Evolutionary conservation across 2,888 invertebrate genomes (phyloP).

Genomic region (Crocallis elinguaria): DNA sequence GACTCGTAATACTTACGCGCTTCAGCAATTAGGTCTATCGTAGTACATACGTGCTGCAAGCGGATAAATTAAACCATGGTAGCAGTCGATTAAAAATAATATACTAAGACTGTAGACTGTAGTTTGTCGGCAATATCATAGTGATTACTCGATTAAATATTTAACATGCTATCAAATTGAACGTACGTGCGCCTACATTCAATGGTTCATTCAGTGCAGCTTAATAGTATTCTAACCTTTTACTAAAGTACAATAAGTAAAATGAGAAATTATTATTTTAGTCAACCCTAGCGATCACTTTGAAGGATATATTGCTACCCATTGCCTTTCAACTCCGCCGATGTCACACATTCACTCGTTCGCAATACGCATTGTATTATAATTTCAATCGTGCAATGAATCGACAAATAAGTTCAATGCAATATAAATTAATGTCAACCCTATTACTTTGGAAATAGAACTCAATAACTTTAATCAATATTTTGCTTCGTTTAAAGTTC

Average conservation of each 20-base stretch:
- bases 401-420: slow-evolving; percentile 58
- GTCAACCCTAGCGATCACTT: slow-evolving; percentile 54
- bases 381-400: slow-evolving; percentile 72
- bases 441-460: slow-evolving; percentile 37
- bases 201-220: not conserved
- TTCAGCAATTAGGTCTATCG: too few relatives aligned
- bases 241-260: not conserved
- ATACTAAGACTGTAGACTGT: too few relatives aligned
- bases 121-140: too few relatives aligned
- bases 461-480: slow-evolving; percentile 32
- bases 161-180: too few relatives aligned
- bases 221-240: not conserved
- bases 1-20: too few relatives aligned
- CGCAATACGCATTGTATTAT: slow-evolving; percentile 76
- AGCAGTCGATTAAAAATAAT: too few relatives aligned
- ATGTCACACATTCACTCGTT: slow-evolving; percentile 70
- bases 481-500: not conserved
- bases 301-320: slow-evolving; percentile 75
- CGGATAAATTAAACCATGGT: too few relatives aligned
- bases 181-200: too few relatives aligned
- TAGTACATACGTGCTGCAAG: too few relatives aligned
- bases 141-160: too few relatives aligned
- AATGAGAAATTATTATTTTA: slow-evolving; percentile 7
- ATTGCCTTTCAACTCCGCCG: slow-evolving; percentile 74
- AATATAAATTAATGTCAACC: slow-evolving; percentile 24